Conservation (phyloP, 2,797 vertebrate genomes). For the Lagocephalus sceleratus region DNA sequence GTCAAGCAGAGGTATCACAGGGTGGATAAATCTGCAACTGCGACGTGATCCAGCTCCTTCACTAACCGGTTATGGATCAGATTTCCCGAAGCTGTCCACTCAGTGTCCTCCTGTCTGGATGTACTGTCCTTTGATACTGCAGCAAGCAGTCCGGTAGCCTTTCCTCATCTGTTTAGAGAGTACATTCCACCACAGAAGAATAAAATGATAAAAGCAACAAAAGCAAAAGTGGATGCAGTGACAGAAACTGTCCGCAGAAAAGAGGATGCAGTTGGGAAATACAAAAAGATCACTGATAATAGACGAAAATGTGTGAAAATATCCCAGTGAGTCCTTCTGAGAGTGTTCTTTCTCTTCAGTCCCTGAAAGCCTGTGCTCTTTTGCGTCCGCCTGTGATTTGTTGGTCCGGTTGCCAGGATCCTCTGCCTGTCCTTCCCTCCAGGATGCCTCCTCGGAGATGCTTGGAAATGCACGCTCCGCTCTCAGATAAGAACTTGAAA, state of each 20-base stretch:
- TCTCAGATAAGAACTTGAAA: slow-evolving; percentile 43
- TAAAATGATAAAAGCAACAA: slow-evolving; percentile 26
- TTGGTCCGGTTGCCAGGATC: slow-evolving; percentile 53
- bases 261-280: slow-evolving; percentile 20
- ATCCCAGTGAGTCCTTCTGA: slow-evolving; percentile 30
- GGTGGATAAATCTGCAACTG: slow-evolving; percentile 64
- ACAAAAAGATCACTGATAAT: slow-evolving; percentile 13
- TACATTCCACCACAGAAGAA: slow-evolving; percentile 70
- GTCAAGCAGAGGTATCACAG: slow-evolving; percentile 54
- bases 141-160: slow-evolving; percentile 45
- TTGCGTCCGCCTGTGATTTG: slow-evolving; percentile 51
- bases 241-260: slow-evolving; percentile 22
- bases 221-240: slow-evolving; percentile 25
- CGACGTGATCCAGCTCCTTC: slow-evolving; percentile 58
- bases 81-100: slow-evolving; percentile 68
- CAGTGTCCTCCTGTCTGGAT: slow-evolving; percentile 55
- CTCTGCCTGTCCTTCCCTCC: slow-evolving; percentile 43
- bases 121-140: slow-evolving; percentile 60
- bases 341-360: slow-evolving; percentile 20
- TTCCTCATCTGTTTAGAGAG: slow-evolving; percentile 40
- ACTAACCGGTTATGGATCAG: slow-evolving; percentile 57
- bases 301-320: slow-evolving; percentile 21
- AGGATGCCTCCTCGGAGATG: slow-evolving; percentile 48
- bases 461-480: slow-evolving; percentile 39
- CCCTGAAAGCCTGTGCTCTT: slow-evolving; percentile 35